Evolutionary conservation across 2,797 vertebrate species (phyloP).

Genomic region (Momotus momota): DNA sequence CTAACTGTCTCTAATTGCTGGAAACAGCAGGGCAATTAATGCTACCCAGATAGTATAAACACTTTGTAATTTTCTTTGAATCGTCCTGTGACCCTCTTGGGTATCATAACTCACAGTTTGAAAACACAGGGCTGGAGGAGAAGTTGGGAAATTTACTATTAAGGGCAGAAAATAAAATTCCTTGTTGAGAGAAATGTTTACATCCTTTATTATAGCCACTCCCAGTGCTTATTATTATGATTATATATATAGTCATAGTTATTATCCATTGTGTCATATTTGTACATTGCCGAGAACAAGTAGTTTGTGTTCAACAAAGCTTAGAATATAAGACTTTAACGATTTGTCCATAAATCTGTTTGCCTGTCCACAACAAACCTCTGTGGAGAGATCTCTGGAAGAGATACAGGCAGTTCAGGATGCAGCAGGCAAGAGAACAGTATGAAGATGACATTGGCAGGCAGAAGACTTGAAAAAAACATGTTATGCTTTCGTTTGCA

Average conservation of each 20-base stretch:
- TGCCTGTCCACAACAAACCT: background rate
- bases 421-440: background rate
- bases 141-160: background rate
- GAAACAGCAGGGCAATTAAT: conserved; percentile 43
- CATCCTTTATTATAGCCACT: background rate
- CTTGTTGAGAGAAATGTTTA: background rate
- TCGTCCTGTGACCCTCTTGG: background rate
- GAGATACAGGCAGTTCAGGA: background rate
- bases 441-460: background rate
- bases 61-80: conserved; percentile 4
- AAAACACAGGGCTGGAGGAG: background rate
- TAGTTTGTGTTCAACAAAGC: background rate
- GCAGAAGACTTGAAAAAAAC: background rate
- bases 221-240: background rate
- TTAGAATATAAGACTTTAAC: background rate
- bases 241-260: background rate
- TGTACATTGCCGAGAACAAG: background rate
- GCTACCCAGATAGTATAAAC: conserved; percentile 1
- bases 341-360: background rate
- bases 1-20: conserved; percentile 15
- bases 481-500: background rate
- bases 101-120: background rate
- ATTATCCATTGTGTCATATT: background rate
- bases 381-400: background rate
- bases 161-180: background rate